Evolutionary conservation across 2,113 vertebrate genomes (phyloP).

Genomic region (Notarius lentiginosus): DNA sequence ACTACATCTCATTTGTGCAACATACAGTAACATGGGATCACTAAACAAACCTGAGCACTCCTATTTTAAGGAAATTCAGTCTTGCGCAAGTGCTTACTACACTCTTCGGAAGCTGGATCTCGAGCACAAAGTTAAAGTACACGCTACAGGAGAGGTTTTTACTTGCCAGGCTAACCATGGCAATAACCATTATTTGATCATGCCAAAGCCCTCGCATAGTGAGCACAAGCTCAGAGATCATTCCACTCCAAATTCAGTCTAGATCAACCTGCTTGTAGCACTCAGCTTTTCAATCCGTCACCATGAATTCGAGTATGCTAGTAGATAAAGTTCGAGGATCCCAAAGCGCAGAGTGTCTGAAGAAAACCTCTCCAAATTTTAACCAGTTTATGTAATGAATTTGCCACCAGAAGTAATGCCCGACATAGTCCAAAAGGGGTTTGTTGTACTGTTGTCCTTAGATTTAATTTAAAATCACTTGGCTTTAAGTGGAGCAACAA

Average conservation of each 20-base stretch:
- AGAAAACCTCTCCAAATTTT: slow-evolving; percentile 57
- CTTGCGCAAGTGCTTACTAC: background rate
- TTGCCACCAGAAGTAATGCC: background rate
- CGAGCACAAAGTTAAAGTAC: background rate
- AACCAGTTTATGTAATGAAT: slow-evolving; percentile 24
- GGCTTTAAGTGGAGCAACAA: slow-evolving; percentile 48
- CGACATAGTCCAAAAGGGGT: background rate
- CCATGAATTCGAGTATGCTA: slow-evolving; percentile 55
- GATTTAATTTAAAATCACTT: slow-evolving; percentile 64
- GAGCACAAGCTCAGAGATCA: background rate
- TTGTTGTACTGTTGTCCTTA: slow-evolving; percentile 59
- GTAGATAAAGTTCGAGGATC: slow-evolving; percentile 47
- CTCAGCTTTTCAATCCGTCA: slow-evolving; percentile 56
- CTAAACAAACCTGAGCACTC: too few relatives aligned
- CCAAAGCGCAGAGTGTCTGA: slow-evolving; percentile 56
- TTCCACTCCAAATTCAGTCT: slow-evolving; percentile 29
- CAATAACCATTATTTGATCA: too few relatives aligned
- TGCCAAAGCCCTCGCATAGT: background rate
- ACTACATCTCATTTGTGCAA: background rate
- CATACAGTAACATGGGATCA: background rate
- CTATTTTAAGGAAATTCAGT: background rate
- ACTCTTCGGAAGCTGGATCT: background rate
- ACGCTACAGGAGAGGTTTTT: background rate
- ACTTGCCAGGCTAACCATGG: background rate
- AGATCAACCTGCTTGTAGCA: slow-evolving; percentile 49